Base-by-base conservation (phyloP, 2,888 invertebrate genomes). In the Sabatieria punctata region DNA sequence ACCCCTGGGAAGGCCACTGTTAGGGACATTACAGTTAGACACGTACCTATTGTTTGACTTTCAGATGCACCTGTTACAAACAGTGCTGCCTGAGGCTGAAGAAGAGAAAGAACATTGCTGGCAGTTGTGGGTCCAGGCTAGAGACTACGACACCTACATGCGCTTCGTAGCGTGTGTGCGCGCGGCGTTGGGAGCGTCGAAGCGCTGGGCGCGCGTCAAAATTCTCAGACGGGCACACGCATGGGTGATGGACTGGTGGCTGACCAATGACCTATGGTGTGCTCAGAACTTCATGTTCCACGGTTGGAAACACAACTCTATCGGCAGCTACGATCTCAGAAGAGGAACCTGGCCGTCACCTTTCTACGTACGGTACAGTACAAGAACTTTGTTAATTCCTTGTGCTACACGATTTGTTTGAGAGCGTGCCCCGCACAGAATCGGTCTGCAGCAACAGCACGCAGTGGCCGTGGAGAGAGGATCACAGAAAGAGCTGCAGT, bases 341-440 rank as follows among this genome's bases (percentile, higher is more conserved):
- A n/a, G n/a, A n/a, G n/a, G n/a, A n/a, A n/a, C n/a, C 1, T 53
- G 54, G 54, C 21, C 36, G n/a, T 53, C 54, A 22, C 54, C 54
- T 1, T 53, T 47, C 38, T 40, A 37, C 40, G 51, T 49, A 26
- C 2, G 36, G n/a, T n/a, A n/a, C n/a, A n/a, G n/a, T n/a, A n/a
- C n/a, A n/a, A n/a, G n/a, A n/a, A n/a, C n/a, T n/a, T n/a, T n/a
- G n/a, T n/a, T n/a, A n/a, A n/a, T n/a, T n/a, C n/a, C n/a, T n/a
- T n/a, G n/a, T n/a, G n/a, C n/a, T n/a, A n/a, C n/a, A n/a, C n/a
- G n/a, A n/a, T n/a, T n/a, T n/a, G n/a, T n/a, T n/a, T n/a, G n/a
- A n/a, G n/a, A n/a, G n/a, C n/a, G n/a, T n/a, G n/a, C n/a, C n/a
- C n/a, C n/a, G n/a, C n/a, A n/a, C n/a, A n/a, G n/a, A n/a, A n/a